Percentiles rank a stretch among this genome's conserved stretches.
phyloP scores from a whole-genome alignment of 2,797 vertebrate genomes.

The Macroramphosus scolopax region DNA sequence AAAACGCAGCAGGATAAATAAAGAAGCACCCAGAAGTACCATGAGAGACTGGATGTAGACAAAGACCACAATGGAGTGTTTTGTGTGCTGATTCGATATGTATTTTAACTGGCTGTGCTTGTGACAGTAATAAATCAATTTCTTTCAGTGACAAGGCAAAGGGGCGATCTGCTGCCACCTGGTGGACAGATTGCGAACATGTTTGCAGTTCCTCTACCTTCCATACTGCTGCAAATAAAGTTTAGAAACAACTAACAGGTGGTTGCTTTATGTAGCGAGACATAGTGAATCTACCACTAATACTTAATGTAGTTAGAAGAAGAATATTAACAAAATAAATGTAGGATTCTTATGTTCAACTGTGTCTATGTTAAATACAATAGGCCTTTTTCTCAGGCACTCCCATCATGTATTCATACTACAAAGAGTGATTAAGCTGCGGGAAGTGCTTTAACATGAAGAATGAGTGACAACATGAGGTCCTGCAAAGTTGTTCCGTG shows the following conservation, averaged over 20 bases:
- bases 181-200: conserved; percentile 37
- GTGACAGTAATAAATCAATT: neutral
- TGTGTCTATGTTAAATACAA: too few relatives aligned
- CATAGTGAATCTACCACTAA: too few relatives aligned
- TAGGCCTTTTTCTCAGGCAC: too few relatives aligned
- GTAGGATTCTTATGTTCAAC: too few relatives aligned
- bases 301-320: too few relatives aligned
- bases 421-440: too few relatives aligned
- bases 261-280: too few relatives aligned
- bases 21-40: neutral
- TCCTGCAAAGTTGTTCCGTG: conserved; percentile 40
- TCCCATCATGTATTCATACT: too few relatives aligned
- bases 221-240: too few relatives aligned
- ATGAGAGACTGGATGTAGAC: neutral
- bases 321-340: too few relatives aligned
- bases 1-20: conserved; percentile 19
- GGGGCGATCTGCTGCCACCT: conserved; percentile 62
- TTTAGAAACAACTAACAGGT: neutral
- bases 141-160: neutral
- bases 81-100: neutral
- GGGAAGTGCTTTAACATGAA: conserved; percentile 9
- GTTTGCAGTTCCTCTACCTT: too few relatives aligned
- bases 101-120: neutral
- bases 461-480: conserved; percentile 41
- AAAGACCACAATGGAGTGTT: neutral